Evolutionary conservation across 2,113 vertebrate species (phyloP), one percentile per base, ranked within the genome.

Genomic region (Bettongia penicillata): DNA sequence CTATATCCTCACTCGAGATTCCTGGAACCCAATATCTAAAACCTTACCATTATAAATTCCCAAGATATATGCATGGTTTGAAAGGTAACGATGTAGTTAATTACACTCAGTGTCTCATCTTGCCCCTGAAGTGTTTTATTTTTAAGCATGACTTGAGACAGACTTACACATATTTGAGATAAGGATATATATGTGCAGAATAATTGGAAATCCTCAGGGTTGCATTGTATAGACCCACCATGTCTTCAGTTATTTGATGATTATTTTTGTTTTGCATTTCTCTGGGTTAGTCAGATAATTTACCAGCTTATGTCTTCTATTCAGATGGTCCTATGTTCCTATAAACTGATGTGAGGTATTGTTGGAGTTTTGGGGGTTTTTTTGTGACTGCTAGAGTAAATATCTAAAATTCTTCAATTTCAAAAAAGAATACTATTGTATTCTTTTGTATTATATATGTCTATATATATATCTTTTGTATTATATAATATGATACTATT

Each of bases 381-480:
- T 14, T 89, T 95, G n/a, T 57, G 90, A 97, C 68, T 89, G 28
- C 91, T 94, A 43, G 5, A 53, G 91, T 93, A 94, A 89, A 91
- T 91, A 96, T 77, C 16, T 68, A 95, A 96, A 97, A 93, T 94
- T 91, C 53, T 91, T 9, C 28, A 61, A 77, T 37, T 68, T 68
- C 1, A 84, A 43, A 43, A 84, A 84, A 84, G 57, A 84, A 43
- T 43, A 3, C 1, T 96, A 19, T 91, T 91, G 3, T 4, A n/a
- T n/a, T n/a, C n/a, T n/a, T n/a, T n/a, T n/a, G n/a, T n/a, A n/a
- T n/a, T n/a, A n/a, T n/a, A n/a, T n/a, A n/a, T n/a, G n/a, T n/a
- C n/a, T n/a, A n/a, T n/a, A n/a, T n/a, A n/a, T n/a, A n/a, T n/a
- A n/a, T n/a, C n/a, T n/a, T n/a, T n/a, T n/a, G n/a, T n/a, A n/a